Conservation (phyloP, 2,888 invertebrate species). For the Eristalis intricaria region DNA sequence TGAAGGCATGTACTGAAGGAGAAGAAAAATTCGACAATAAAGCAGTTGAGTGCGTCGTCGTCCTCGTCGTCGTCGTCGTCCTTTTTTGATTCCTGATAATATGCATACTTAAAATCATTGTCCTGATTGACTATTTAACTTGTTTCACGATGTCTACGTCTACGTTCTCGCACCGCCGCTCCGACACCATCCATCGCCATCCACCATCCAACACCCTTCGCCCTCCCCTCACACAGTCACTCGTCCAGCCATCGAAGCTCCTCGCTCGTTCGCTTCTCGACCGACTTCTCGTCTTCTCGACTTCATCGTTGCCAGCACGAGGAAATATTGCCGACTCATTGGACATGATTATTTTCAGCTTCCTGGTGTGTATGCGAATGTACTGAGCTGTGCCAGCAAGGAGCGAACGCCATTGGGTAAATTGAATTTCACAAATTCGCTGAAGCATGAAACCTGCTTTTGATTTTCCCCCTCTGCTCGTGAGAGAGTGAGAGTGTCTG, state of each 20-base stretch:
- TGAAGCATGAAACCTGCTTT: constrained; percentile 80
- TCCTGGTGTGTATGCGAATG: constrained; percentile 35
- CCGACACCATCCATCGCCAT: too few relatives aligned
- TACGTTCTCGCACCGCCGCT: neutral
- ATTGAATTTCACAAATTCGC: constrained; percentile 80
- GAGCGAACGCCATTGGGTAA: constrained; percentile 73
- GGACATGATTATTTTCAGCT: constrained; percentile 70
- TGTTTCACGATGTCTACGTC: constrained; percentile 55
- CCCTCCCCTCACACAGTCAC: too few relatives aligned
- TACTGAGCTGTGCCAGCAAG: constrained; percentile 5
- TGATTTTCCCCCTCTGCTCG: constrained; percentile 70
- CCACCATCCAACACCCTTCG: too few relatives aligned
- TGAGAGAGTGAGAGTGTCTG: too few relatives aligned
- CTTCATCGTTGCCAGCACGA: neutral
- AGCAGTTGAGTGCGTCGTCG: constrained; percentile 58
- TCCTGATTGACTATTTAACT: constrained; percentile 72
- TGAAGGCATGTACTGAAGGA: constrained; percentile 30
- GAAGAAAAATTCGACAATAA: constrained; percentile 48
- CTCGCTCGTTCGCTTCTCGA: neutral
- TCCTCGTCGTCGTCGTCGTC: neutral
- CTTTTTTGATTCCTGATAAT: constrained; percentile 61
- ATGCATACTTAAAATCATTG: constrained; percentile 72
- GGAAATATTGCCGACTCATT: constrained; percentile 71
- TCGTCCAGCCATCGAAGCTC: neutral
- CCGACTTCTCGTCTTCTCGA: neutral